Evolutionary conservation across 2,113 vertebrate genomes (phyloP).

Genomic region (Protobothrops flavoviridis): DNA sequence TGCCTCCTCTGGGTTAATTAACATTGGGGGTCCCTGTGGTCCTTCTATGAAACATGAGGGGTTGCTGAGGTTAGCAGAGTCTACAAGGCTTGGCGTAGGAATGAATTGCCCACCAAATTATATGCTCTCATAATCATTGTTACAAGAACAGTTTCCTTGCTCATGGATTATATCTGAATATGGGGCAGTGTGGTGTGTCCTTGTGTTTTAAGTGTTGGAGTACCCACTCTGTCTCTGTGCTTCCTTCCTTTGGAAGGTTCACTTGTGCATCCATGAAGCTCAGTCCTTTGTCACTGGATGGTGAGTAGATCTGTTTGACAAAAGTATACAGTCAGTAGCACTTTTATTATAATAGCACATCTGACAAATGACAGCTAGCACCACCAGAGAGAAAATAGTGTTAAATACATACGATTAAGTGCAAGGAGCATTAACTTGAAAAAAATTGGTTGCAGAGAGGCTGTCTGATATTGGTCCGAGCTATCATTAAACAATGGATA

Average conservation of each 20-base stretch:
- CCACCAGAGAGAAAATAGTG: conserved; percentile 41
- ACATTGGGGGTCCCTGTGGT: background rate
- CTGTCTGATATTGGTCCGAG: background rate
- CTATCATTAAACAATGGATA: background rate
- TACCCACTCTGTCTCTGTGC: background rate
- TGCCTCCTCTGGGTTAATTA: background rate
- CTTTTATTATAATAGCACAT: conserved; percentile 63
- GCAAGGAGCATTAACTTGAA: background rate
- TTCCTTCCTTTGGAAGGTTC: background rate
- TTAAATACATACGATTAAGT: background rate
- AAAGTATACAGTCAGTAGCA: conserved; percentile 63
- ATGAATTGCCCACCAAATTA: background rate
- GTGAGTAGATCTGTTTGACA: conserved; percentile 57
- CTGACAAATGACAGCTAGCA: conserved; percentile 79
- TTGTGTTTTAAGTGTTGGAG: background rate
- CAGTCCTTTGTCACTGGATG: conserved; percentile 36
- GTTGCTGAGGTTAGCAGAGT: background rate
- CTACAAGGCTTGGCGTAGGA: background rate
- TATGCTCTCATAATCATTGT: background rate
- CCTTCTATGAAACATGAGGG: background rate
- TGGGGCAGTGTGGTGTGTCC: background rate
- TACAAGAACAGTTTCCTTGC: background rate
- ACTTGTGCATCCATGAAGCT: conserved; percentile 66
- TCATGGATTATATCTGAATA: background rate
- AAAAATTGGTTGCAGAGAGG: background rate